A percentile compares a stretch with the other conserved stretches of the same genome.
phyloP scores from a whole-genome alignment of 2,888 invertebrate species.

The Drosophila testacea region DNA sequence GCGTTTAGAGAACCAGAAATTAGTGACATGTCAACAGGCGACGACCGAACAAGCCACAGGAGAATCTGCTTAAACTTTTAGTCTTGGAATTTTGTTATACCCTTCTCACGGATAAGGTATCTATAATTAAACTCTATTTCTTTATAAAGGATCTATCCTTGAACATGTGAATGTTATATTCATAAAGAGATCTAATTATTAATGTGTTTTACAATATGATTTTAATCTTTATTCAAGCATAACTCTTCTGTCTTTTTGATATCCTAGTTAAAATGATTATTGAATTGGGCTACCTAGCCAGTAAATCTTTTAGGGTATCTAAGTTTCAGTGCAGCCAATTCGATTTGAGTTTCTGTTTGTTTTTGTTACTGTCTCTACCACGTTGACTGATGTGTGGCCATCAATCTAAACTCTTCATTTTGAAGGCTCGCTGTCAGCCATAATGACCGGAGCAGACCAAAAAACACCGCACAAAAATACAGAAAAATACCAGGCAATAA shows the following conservation, averaged over 20 bases:
- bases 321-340: constrained; percentile 1
- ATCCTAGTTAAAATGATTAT: too few species aligned
- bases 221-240: neutral
- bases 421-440: constrained; percentile 78
- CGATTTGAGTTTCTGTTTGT: constrained; percentile 7
- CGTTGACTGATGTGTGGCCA: constrained; percentile 77
- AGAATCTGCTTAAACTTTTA: constrained; percentile 18
- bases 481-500: constrained; percentile 51
- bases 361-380: constrained; percentile 34
- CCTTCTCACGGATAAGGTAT: constrained; percentile 2
- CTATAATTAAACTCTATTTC: neutral
- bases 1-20: constrained; percentile 65
- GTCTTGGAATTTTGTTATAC: neutral
- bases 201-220: neutral
- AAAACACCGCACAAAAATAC: constrained; percentile 53
- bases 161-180: neutral
- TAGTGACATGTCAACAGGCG: constrained; percentile 77
- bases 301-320: constrained; percentile 24
- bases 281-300: neutral
- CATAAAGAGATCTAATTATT: too few species aligned
- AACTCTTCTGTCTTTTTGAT: neutral
- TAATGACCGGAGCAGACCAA: constrained; percentile 75
- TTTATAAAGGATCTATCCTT: neutral
- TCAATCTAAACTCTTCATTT: constrained; percentile 81
- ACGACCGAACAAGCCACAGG: constrained; percentile 36